Percentiles rank a stretch among this genome's conserved stretches.
These are phyloP conservation scores for Eulemur macaco DNA, from an alignment of 2,113 vertebrate species.

Conservation along the genomic window DNA sequence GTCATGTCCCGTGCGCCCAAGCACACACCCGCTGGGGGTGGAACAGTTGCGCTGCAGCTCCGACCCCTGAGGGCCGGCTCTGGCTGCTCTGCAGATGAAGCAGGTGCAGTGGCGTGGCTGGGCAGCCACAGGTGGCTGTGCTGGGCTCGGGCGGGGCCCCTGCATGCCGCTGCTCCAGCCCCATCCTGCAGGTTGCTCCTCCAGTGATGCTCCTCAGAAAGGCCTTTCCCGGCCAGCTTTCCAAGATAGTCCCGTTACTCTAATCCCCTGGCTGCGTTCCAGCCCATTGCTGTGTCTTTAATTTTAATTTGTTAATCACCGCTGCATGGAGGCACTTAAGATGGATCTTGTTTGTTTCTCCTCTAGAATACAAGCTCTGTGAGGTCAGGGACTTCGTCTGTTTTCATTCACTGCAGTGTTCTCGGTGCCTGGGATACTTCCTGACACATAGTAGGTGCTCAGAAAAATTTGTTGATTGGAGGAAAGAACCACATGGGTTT, in stretches of 20 bases:
- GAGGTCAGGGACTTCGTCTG: not conserved
- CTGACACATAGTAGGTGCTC: not conserved
- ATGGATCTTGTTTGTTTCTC: not conserved
- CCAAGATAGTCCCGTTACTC: not conserved
- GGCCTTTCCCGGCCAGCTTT: not conserved
- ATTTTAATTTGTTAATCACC: not conserved
- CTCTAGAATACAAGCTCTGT: not conserved
- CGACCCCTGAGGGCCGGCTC: not conserved
- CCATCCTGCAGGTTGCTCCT: not conserved
- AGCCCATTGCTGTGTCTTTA: not conserved
- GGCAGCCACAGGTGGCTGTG: constrained; percentile 59
- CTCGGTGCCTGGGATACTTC: not conserved
- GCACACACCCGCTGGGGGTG: not conserved
- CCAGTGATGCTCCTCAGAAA: not conserved
- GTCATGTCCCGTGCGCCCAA: not conserved
- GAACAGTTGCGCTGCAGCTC: not conserved
- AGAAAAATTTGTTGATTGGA: not conserved
- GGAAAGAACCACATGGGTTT: not conserved
- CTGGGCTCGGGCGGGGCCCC: not conserved
- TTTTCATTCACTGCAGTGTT: not conserved
- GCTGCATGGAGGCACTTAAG: not conserved
- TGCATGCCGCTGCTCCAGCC: not conserved
- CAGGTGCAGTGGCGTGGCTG: not conserved
- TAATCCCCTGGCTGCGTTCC: not conserved
- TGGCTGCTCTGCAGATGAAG: not conserved